phyloP scores from a whole-genome alignment of 2,888 invertebrate species.

The Folsomia candida region DNA sequence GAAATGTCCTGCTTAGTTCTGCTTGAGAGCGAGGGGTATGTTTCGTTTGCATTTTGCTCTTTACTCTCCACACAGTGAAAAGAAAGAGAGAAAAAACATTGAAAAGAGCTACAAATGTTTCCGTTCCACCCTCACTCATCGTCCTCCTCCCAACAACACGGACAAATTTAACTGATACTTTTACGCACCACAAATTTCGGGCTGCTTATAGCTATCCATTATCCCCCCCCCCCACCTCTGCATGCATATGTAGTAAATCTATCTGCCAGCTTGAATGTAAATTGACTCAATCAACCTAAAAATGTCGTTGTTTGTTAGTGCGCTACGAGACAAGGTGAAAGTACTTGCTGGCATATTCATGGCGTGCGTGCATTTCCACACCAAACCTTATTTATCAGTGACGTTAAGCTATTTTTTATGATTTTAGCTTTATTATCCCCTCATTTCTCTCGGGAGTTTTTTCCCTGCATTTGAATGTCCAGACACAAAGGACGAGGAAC shows the following conservation, averaged over 20 bases:
- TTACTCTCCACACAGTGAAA: neutral
- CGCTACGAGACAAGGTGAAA: neutral
- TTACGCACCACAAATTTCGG: neutral
- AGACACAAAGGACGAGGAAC: too few relatives aligned
- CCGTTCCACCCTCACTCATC: neutral
- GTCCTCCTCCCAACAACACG: too few relatives aligned
- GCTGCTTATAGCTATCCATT: too few relatives aligned
- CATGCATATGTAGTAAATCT: too few relatives aligned
- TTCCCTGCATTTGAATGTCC: too few relatives aligned
- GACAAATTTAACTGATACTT: neutral
- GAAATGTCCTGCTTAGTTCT: constrained; percentile 19
- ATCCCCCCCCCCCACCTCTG: too few relatives aligned
- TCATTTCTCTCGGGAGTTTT: too few relatives aligned
- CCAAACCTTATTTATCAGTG: neutral
- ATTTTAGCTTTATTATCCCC: constrained; percentile 7
- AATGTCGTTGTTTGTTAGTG: neutral
- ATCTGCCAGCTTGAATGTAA: too few relatives aligned
- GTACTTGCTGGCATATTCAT: too few relatives aligned
- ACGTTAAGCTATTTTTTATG: constrained; percentile 17
- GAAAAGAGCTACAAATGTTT: neutral
- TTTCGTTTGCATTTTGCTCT: neutral
- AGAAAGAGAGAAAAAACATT: neutral
- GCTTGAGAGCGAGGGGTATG: constrained; percentile 10
- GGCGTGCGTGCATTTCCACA: too few relatives aligned
- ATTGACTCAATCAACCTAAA: neutral